A percentile compares a stretch with the other conserved stretches of the same genome.
phyloP scores from a whole-genome alignment of 2,888 invertebrate genomes.

The Bellardia pandia region DNA sequence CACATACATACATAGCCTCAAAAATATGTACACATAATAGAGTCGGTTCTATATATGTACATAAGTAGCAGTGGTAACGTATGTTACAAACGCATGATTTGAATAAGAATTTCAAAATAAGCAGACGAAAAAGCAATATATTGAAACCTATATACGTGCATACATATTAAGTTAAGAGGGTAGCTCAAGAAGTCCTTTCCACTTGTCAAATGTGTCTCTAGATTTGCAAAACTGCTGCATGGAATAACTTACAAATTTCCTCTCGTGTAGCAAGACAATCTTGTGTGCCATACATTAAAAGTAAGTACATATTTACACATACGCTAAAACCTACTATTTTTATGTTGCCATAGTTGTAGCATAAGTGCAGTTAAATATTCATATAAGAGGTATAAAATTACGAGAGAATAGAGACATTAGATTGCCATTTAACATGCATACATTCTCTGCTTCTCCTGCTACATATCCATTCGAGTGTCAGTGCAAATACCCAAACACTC shows the following conservation, averaged over 20 bases:
- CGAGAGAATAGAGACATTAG: conserved; percentile 72
- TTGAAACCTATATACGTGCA: background rate
- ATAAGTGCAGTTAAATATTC: conserved; percentile 63
- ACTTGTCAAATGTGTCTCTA: too few species aligned
- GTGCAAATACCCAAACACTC: conserved; percentile 41
- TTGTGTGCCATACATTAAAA: conserved; percentile 8
- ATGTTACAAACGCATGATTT: conserved; percentile 63
- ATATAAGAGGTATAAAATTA: conserved; percentile 70
- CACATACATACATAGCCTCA: background rate
- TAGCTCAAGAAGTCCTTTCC: background rate
- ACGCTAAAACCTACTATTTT: conserved; percentile 50
- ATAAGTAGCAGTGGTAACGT: conserved; percentile 16
- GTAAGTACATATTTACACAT: conserved; percentile 38
- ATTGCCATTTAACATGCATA: conserved; percentile 71
- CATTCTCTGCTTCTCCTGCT: background rate
- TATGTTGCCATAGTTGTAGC: conserved; percentile 48
- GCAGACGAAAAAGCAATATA: conserved; percentile 2
- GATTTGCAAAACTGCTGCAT: too few species aligned
- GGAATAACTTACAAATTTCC: background rate
- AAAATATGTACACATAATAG: background rate
- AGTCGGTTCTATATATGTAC: conserved; percentile 2
- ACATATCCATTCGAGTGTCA: background rate
- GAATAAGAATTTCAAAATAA: conserved; percentile 62
- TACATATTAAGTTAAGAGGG: background rate
- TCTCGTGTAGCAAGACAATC: conserved; percentile 8